Evolutionary conservation across 2,888 invertebrate species (phyloP), one percentile per base, ranked within the genome.

Genomic region (Ophioninae sp.): DNA sequence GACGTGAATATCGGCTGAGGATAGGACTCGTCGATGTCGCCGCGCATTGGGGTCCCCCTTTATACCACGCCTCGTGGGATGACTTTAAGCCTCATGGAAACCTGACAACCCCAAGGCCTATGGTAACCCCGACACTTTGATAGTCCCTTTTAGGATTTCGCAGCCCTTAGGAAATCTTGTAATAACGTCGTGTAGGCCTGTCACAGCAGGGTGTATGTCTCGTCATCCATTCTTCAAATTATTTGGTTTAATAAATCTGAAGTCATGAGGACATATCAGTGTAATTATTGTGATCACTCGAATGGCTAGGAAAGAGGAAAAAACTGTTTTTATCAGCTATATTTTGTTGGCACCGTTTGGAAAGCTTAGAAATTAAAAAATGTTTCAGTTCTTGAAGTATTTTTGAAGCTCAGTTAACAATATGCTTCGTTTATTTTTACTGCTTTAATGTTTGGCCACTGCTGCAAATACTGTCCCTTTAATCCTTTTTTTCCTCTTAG

Each of bases 1-100:
- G 69, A 13, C 69, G 44, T 13, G 20, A 13, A 22, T 39, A 65
- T 23, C 30, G 13, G 9, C 6, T 17, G 64, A n/a, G 17, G 37
- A 39, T 39, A 7, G 7, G 30, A 37, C 30, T 20, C 22, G 6
- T 74, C 37, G 51, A 58, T 37, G 61, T 61, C 51, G 23, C 67
- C 51, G 82, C 79, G 63, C 76, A 79, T 82, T 67, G 71, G 17
- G 51, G 51, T 51, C 51, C 13, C 51, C 13, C 51, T 51, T 51
- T 13, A 51, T 17, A 51, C 44, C 10, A 44, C 51, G 51, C 13
- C 51, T 51, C 17, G 51, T 17, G 17, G 51, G 17, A 51, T 51
- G 51, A 6, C 51, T 2, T 51, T 51, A 17, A 51, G 17, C 51
- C 6, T 51, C 13, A 13, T 17, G 17, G 13, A 17, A 51, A 17